Conservation (phyloP, 2,797 vertebrate genomes). For the Megaceryle alcyon region DNA sequence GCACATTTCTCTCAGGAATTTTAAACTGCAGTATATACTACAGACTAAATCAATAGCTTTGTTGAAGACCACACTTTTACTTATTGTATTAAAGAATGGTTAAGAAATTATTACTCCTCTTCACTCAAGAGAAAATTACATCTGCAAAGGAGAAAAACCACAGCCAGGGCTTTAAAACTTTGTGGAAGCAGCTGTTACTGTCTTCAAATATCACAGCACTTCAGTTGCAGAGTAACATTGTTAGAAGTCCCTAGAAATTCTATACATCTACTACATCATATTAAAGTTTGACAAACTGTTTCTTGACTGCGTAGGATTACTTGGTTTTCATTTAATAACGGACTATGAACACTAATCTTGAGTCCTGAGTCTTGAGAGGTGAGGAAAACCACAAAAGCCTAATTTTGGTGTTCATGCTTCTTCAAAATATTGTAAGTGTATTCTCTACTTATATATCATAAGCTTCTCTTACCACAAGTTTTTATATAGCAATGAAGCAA, state of each 20-base stretch:
- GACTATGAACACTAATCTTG: neutral
- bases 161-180: neutral
- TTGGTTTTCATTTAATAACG: conserved; percentile 6
- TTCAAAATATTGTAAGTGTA: neutral
- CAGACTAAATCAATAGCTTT: neutral
- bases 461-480: neutral
- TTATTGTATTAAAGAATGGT: neutral
- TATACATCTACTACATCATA: too few species aligned
- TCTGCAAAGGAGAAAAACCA: neutral
- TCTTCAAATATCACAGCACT: neutral
- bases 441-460: neutral
- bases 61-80: neutral
- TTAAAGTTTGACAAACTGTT: neutral
- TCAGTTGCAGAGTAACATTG: neutral
- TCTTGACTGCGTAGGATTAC: neutral
- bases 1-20: neutral
- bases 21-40: neutral
- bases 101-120: neutral
- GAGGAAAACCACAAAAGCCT: neutral
- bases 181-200: neutral
- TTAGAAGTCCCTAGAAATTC: neutral
- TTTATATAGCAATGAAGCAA: neutral
- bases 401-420: neutral
- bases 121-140: neutral
- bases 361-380: neutral